Evolutionary conservation across 2,113 vertebrate species (phyloP).

Genomic region (Campylorhamphus procurvoides): DNA sequence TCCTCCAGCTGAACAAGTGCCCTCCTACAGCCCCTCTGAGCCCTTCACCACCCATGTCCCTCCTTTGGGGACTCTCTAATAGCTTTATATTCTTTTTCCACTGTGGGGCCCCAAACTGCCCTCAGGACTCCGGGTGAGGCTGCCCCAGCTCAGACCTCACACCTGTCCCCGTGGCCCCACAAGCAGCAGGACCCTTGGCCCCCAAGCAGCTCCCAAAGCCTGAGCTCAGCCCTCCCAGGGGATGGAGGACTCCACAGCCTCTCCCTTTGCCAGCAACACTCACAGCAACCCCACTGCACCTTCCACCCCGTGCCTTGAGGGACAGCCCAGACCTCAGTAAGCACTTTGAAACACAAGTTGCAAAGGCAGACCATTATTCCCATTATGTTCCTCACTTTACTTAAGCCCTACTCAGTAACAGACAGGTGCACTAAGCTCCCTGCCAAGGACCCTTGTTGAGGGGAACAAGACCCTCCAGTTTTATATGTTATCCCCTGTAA

Average conservation of each 20-base stretch:
- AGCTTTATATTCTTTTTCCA: background rate
- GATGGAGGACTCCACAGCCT: background rate
- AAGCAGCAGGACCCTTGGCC: background rate
- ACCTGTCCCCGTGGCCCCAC: background rate
- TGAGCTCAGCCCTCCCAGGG: rapidly evolving
- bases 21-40: background rate
- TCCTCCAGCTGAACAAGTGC: background rate
- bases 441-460: background rate
- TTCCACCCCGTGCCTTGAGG: background rate
- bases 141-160: rapidly evolving
- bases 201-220: background rate
- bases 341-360: constrained; percentile 40
- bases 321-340: background rate
- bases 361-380: constrained; percentile 15
- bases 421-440: constrained; percentile 54
- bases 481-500: background rate
- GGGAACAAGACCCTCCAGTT: constrained; percentile 27
- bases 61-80: background rate
- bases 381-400: background rate
- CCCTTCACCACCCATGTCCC: background rate
- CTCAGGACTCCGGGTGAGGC: background rate
- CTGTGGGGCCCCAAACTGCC: background rate
- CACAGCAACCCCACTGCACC: background rate
- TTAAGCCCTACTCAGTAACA: constrained; percentile 17
- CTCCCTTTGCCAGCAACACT: background rate